Conservation (phyloP, 2,113 vertebrate species). For the Xyrauchen texanus region DNA sequence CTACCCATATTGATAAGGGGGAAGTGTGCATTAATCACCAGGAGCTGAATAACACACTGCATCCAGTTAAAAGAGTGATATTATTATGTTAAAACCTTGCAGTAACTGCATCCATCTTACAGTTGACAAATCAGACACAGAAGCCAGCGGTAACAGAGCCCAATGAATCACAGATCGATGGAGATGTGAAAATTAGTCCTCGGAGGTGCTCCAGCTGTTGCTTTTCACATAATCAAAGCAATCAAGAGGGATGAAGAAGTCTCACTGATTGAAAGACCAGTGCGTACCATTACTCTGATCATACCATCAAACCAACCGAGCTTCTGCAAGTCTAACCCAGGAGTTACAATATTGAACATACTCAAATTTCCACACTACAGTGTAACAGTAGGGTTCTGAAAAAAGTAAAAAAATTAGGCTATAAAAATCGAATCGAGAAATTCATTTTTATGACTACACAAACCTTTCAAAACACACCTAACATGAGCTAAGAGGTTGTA, state of each 20-base stretch:
- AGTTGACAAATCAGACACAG: slow-evolving; percentile 32
- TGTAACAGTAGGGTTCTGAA: no score
- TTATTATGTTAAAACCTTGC: slow-evolving; percentile 23
- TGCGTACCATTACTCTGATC: slow-evolving; percentile 3
- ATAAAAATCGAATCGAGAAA: no score
- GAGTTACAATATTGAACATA: not conserved
- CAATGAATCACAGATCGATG: slow-evolving; percentile 25
- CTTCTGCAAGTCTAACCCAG: slow-evolving; percentile 57
- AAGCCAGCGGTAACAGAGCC: slow-evolving; percentile 10
- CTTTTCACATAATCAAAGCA: slow-evolving; percentile 17
- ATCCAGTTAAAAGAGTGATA: slow-evolving; percentile 16
- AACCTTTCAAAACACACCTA: no score
- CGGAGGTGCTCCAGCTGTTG: slow-evolving; percentile 38
- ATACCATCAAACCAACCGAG: slow-evolving; percentile 12
- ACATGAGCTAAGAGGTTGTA: no score
- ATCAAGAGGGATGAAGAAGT: slow-evolving; percentile 1
- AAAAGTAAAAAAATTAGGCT: no score
- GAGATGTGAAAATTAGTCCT: slow-evolving; percentile 39
- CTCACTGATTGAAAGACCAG: slow-evolving; percentile 15
- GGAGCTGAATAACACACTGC: slow-evolving; percentile 9
- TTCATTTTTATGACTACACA: no score
- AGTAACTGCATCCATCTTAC: slow-evolving; percentile 5
- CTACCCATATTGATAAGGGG: slow-evolving; percentile 15
- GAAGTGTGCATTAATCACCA: slow-evolving; percentile 47
- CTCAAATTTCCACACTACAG: no score